Percentiles rank a stretch among this genome's conserved stretches.
Conservation (phyloP, 2,888 invertebrate genomes). For the Sarcophaga subvicina region DNA sequence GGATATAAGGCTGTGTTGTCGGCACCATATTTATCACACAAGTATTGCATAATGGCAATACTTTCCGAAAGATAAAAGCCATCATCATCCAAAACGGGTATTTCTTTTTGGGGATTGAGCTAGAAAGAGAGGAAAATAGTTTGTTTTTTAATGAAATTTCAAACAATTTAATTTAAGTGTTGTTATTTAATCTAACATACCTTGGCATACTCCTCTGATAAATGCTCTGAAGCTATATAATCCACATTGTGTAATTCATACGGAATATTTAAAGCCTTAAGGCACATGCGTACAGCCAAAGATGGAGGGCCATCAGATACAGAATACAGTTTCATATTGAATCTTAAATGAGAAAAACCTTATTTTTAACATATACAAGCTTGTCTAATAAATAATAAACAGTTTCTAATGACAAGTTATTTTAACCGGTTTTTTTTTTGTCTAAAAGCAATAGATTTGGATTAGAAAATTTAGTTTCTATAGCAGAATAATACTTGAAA, state of each 20-base stretch:
- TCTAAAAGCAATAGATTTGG: neutral
- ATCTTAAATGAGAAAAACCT: constrained; percentile 69
- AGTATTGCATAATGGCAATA: constrained; percentile 85
- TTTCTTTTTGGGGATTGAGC: constrained; percentile 91
- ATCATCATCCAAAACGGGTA: constrained; percentile 90
- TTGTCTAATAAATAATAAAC: neutral
- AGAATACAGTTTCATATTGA: constrained; percentile 86
- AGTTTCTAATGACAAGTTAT: constrained; percentile 1
- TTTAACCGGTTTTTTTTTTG: constrained; percentile 26
- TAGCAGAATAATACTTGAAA: neutral
- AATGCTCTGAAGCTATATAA: constrained; percentile 88
- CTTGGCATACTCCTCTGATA: constrained; percentile 87
- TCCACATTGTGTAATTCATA: constrained; percentile 87
- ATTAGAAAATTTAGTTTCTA: neutral
- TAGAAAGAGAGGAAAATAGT: constrained; percentile 75
- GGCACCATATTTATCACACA: constrained; percentile 89
- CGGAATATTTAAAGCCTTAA: constrained; percentile 86
- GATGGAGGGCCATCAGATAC: constrained; percentile 92
- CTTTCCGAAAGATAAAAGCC: constrained; percentile 91
- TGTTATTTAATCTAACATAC: constrained; percentile 79
- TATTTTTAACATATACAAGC: neutral
- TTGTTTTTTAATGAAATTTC: neutral
- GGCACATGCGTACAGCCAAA: constrained; percentile 87
- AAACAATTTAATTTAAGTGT: neutral
- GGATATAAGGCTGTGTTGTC: constrained; percentile 87